Evolutionary conservation across 1,140 invertebrate species (phyloP), one percentile per base, ranked within the genome.

Genomic region (Druon quercuslanigerum): DNA sequence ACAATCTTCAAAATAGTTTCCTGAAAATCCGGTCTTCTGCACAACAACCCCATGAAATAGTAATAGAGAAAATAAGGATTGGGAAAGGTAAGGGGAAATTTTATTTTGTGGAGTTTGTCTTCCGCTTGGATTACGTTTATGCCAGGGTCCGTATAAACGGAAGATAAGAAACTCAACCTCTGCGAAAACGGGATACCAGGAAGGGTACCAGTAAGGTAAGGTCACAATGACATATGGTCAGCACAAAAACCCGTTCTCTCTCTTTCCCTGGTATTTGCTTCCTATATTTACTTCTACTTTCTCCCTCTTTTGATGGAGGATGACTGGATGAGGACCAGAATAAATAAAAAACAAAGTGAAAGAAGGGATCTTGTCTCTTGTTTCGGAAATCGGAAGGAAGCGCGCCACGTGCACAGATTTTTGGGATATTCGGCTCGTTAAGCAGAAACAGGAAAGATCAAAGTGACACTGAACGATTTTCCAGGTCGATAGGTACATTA

Each of bases 91-190:
- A 74, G 75, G 79, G 74, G 80, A 82, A 79, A 85, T 85, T 86
- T 86, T 86, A 85, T 86, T 86, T 86, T 83, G 83, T 79, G 78
- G 73, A 75, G 84, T 85, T 85, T 83, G 82, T 85, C 85, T 87
- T 86, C 81, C 83, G 78, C 82, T 84, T 78, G 85, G 82, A 84
- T 87, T 87, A 87, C 83, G 74, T 77, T 82, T 74, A 79, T 80
- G 74, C 80, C 79, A n/a, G 25, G 25, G 60, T 46, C 14, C 14
- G 40, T 79, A 84, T 86, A 84, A 86, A 81, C 82, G 85, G 78
- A 85, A 87, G 85, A 86, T 86, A 86, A 86, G 83, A 84, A 85
- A 83, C 79, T 78, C 76, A 74, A 60, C 20, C 60, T 66, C 16
- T 14, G 60, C 25, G 46, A 66, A 66, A 66, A 66, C 73, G 73